Percentiles rank a stretch among this genome's conserved stretches.
These are phyloP conservation scores for Zeuzera pyrina DNA, from an alignment of 2,888 invertebrate genomes.

Conservation along the genomic window DNA sequence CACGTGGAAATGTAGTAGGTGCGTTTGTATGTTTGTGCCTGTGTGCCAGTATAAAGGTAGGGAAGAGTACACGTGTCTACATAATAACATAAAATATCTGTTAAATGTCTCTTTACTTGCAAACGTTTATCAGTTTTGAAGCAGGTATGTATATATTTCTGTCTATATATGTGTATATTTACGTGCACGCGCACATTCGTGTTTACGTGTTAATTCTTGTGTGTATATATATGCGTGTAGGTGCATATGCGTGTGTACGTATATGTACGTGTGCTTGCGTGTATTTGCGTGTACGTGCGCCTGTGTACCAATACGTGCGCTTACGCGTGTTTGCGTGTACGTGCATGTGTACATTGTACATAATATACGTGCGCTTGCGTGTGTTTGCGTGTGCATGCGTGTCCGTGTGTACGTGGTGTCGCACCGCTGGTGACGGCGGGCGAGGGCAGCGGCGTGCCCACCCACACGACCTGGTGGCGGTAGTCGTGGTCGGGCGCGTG, in stretches of 20 bases:
- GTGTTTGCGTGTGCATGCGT: not conserved
- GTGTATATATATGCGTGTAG: not conserved
- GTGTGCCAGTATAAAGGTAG: no score
- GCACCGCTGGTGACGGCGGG: not conserved
- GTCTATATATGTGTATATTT: not conserved
- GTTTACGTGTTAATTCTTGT: not conserved
- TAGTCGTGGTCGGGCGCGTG: slow-evolving; percentile 48
- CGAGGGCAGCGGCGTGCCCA: slow-evolving; percentile 2
- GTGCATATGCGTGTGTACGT: not conserved
- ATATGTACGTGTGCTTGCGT: not conserved
- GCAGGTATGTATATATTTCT: no score
- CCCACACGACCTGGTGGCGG: slow-evolving; percentile 42
- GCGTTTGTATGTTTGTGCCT: no score
- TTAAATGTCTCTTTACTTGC: no score
- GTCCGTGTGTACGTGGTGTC: not conserved
- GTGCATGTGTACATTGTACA: not conserved
- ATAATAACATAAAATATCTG: no score
- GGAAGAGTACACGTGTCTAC: no score
- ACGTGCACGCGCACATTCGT: not conserved
- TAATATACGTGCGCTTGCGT: no score
- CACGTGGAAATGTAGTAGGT: no score
- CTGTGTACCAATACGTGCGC: no score
- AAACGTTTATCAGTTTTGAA: no score
- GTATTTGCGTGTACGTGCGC: no score
- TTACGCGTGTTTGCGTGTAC: not conserved